A percentile compares a stretch with the other conserved stretches of the same genome.
These are phyloP conservation scores for Planiliza haematocheilus DNA, from an alignment of 2,113 vertebrate genomes.

Conservation along the genomic window DNA sequence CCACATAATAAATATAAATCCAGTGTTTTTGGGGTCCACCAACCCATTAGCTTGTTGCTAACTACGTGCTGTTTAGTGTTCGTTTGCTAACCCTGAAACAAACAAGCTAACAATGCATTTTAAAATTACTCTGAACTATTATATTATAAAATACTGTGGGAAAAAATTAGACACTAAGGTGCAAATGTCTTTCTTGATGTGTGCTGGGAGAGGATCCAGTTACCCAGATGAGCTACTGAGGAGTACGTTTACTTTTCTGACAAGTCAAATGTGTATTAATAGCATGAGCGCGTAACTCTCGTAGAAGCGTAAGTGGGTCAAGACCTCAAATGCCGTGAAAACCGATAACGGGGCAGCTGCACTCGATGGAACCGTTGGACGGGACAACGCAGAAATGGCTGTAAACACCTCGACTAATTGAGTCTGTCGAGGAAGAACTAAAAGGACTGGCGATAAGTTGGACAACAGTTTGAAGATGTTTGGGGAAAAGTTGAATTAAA, in stretches of 20 bases:
- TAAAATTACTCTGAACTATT: no score
- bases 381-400: background rate
- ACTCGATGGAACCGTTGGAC: background rate
- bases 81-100: no score
- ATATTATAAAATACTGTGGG: no score
- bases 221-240: constrained; percentile 9
- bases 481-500: no score
- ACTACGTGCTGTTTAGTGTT: no score
- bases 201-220: constrained; percentile 6
- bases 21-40: no score
- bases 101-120: no score
- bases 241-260: constrained; percentile 4
- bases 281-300: background rate
- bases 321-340: constrained; percentile 29
- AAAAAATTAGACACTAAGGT: no score
- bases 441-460: background rate
- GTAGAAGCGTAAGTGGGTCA: constrained; percentile 39
- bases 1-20: no score
- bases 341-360: constrained; percentile 16
- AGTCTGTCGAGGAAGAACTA: constrained; percentile 39
- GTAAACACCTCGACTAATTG: background rate
- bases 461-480: no score
- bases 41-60: no score
- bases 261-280: constrained; percentile 42
- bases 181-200: background rate